These are phyloP conservation scores for Brachyptera risi DNA, from an alignment of 2,888 invertebrate species.

Conservation along the genomic window DNA sequence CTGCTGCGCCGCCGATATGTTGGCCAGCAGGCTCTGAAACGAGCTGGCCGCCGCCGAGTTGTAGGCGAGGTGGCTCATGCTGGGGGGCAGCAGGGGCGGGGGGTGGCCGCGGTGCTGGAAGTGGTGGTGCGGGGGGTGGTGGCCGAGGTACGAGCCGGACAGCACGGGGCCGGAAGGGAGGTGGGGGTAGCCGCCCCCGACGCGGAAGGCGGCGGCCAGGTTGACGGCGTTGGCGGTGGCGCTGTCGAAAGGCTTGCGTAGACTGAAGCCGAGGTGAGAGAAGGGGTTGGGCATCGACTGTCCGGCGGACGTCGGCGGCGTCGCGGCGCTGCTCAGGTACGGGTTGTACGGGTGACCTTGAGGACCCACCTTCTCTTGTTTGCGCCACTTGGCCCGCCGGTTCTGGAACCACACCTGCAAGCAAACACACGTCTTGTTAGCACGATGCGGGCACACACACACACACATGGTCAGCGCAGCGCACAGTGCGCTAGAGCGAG, in stretches of 20 bases:
- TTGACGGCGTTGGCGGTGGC: constrained; percentile 46
- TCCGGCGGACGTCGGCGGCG: constrained; percentile 59
- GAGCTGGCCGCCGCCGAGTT: constrained; percentile 53
- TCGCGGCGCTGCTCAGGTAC: constrained; percentile 59
- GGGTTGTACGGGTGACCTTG: constrained; percentile 88
- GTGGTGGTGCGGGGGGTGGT: constrained; percentile 47
- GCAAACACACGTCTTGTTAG: constrained; percentile 35
- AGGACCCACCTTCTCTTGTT: constrained; percentile 89
- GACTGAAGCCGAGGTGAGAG: constrained; percentile 69
- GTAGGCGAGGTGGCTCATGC: constrained; percentile 53
- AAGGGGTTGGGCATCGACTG: constrained; percentile 79
- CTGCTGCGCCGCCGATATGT: constrained; percentile 62
- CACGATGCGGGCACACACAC: constrained; percentile 6
- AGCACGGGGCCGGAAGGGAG: constrained; percentile 51
- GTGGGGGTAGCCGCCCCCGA: constrained; percentile 52
- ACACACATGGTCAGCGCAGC: not conserved
- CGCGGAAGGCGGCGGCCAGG: constrained; percentile 62
- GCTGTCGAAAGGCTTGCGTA: constrained; percentile 67
- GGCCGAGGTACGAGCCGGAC: constrained; percentile 54
- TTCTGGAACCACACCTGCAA: constrained; percentile 93
- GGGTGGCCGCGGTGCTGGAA: constrained; percentile 52
- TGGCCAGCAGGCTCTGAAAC: constrained; percentile 81
- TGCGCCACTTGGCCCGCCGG: constrained; percentile 87
- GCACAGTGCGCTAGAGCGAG: not conserved
- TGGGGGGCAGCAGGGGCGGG: constrained; percentile 58